Percentiles rank a stretch among this genome's conserved stretches.
Evolutionary conservation across 2,888 invertebrate genomes (phyloP).

Genomic region (Coenonympha glycerion): DNA sequence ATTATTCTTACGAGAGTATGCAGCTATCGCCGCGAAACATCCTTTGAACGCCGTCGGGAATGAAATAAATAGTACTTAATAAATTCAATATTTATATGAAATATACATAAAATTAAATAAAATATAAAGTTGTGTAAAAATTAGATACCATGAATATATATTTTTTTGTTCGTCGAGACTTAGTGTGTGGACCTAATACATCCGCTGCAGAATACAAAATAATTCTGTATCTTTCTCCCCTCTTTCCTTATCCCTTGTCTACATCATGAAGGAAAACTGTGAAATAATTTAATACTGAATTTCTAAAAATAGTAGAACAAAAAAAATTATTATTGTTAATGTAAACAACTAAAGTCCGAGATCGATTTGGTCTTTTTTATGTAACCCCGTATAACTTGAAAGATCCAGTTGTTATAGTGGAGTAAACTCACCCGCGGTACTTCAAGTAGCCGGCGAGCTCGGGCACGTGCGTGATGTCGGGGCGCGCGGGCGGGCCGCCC

Average conservation of each 20-base stretch:
- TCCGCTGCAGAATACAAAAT: no score
- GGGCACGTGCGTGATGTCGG: conserved; percentile 95
- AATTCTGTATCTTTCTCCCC: no score
- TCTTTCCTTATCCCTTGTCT: no score
- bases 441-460: conserved; percentile 94
- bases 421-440: conserved; percentile 85
- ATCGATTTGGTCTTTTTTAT: no score
- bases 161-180: neutral
- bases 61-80: conserved; percentile 43
- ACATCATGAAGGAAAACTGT: no score
- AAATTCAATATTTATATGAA: conserved; percentile 3
- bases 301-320: no score
- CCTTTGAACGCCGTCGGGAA: conserved; percentile 44
- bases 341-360: no score
- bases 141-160: neutral
- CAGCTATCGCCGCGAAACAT: conserved; percentile 65
- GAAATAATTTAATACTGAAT: no score
- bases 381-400: no score
- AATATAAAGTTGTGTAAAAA: neutral
- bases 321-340: no score
- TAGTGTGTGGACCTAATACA: no score
- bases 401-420: no score
- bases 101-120: neutral
- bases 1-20: conserved; percentile 62
- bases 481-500: conserved; percentile 78